Base-by-base conservation (phyloP, 2,888 invertebrate genomes). In the Helobdella robusta region DNA sequence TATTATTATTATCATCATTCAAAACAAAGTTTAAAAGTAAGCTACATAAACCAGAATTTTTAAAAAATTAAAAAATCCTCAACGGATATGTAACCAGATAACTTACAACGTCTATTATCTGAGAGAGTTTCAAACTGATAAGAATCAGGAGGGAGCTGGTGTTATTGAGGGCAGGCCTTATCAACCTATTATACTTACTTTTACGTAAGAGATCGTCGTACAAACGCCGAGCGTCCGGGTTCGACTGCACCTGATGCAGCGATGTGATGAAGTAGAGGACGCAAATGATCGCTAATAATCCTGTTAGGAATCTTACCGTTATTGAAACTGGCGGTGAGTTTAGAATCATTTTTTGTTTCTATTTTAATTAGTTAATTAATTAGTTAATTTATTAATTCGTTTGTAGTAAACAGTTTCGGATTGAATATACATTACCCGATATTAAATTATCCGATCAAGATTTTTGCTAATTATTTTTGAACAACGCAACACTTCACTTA, bases 91-190 rank as follows among this genome's bases (percentile, higher is more conserved):
- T 30, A 44, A 59, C 36, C 11, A 40, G 30, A 11, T 8, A 4
- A 11, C 64, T 59, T 25, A 67, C 67, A 35, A 67, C 67, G 35
- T 67, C 67, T 4, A 67, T 67, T 52, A 67, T 67, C 64, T 67
- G 67, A 2, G 67, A 64, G 20, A 67, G 64, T 56, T 65, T 67
- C 25, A 67, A 35, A 34, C 64, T 64, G 64, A 66, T 59, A 30
- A 60, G 50, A 18, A 65, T 65, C 35, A 65, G 59, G 8, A 65
- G 60, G n/a, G 34, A 34, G 11, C 35, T 25, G n/a, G 46, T 59
- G 35, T 44, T 65, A 36, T 35, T 59, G 8, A 18, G 20, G 6
- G 25, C 48, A 15, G 62, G 62, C 30, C 46, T 62, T 1, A 62
- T 62, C 18, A 62, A 35, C 15, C 62, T 46, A 46, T 46, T 62